Percentiles rank a stretch among this genome's conserved stretches.
Conservation (phyloP, 2,797 vertebrate species). For the Periparus ater region DNA sequence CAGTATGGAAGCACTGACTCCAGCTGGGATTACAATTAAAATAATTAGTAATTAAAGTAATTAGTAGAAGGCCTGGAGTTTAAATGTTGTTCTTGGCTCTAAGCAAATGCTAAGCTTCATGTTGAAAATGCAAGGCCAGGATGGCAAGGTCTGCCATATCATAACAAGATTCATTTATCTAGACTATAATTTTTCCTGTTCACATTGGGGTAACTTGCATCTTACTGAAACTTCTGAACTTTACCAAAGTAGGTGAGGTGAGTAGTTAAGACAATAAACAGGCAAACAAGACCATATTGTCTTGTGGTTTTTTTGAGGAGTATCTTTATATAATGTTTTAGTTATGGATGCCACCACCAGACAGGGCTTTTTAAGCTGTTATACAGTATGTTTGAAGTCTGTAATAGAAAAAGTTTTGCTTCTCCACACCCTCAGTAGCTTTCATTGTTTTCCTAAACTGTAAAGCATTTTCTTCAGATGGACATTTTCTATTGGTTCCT, state of each 20-base stretch:
- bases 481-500: neutral
- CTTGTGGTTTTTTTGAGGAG: neutral
- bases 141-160: neutral
- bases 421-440: neutral
- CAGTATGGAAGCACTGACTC: neutral
- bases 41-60: no score
- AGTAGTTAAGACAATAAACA: neutral
- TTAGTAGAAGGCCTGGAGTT: neutral
- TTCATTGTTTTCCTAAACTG: neutral
- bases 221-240: neutral
- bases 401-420: neutral
- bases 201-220: neutral
- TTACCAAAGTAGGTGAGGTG: neutral
- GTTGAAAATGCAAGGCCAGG: neutral
- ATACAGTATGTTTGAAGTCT: neutral
- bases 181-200: neutral
- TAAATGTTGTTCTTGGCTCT: neutral
- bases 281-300: neutral
- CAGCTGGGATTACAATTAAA: neutral
- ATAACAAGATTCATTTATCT: neutral
- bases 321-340: neutral
- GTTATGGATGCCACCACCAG: neutral
- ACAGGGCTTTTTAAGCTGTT: neutral
- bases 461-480: neutral
- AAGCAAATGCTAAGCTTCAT: neutral